Base-by-base conservation (phyloP, 2,113 vertebrate species). In the Leptosomus discolor region DNA sequence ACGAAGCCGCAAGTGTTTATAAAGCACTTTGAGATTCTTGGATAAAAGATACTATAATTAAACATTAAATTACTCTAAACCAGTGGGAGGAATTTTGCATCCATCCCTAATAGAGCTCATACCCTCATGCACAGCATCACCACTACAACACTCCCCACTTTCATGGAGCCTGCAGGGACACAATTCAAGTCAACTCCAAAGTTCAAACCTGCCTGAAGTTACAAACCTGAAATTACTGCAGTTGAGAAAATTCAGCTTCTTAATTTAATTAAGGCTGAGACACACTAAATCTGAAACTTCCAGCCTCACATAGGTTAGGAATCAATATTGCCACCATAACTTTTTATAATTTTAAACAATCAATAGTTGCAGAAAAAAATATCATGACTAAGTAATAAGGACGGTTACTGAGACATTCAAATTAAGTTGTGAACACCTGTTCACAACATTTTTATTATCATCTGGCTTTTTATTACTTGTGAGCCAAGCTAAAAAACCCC, bases 131-230 rank as follows among this genome's bases (percentile, higher is more conserved):
- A 15, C 26, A 67, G 83, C 27, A 61, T 11, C 65, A 85, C 13
- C 0, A 0, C 36, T 68, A 27, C 50, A 86, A 12, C 0, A 1
- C 36, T 85, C 11, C 22, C 3, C 5, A 4, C 30, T 34, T 26
- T 3, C 26, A 16, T 0, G 0, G 4, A 67, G 29, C 22, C 53
- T 34, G 36, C 26, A 54, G 34, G 63, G 61, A 73, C 24, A 73
- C 9, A 43, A 53, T 7, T 11, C 5, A 54, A 89, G 27, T 34
- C 65, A 22, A 54, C 34, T 41, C n/a, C 51, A 6, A 74, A 65
- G 23, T 46, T 94, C 48, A 93, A 16, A 9, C 20, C 56, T 41
- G 39, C 36, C 50, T 78, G 5, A 71, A 56, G 54, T 34, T 50
- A 80, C 16, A 75, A 71, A 57, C 15, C 37, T 60, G 18, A 61